A percentile compares a stretch with the other conserved stretches of the same genome.
These are phyloP conservation scores for Heliocidaris tuberculata DNA, from an alignment of 35 echinoderm and acorn worm species.

Conservation along the genomic window DNA sequence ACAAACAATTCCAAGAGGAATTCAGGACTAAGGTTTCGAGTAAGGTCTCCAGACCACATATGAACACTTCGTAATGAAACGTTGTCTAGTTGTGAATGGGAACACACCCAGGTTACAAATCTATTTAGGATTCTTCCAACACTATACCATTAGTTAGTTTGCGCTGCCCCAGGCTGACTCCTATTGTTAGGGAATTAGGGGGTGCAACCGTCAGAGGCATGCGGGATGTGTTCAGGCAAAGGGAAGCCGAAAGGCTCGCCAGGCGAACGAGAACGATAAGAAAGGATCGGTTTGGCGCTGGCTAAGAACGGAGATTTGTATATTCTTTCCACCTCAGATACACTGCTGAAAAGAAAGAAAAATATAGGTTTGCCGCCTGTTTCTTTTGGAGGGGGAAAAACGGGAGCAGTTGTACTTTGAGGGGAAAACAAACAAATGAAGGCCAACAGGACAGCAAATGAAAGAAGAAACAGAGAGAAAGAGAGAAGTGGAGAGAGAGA, in stretches of 20 bases:
- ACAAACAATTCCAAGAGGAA: background rate
- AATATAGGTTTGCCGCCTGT: conserved; percentile 26
- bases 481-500: background rate
- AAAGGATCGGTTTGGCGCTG: background rate
- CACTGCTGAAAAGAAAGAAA: conserved; percentile 39
- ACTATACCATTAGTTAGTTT: background rate
- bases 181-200: conserved; percentile 31
- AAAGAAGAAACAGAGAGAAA: background rate
- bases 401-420: conserved; percentile 24
- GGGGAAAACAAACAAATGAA: background rate
- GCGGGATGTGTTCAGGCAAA: conserved; percentile 5
- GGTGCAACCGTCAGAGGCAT: background rate
- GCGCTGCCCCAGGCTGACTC: background rate
- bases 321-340: conserved; percentile 31
- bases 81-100: background rate
- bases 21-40: background rate
- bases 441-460: background rate
- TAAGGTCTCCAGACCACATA: background rate
- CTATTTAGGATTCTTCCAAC: background rate
- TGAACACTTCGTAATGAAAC: background rate
- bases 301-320: conserved; percentile 14
- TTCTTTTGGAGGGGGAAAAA: background rate
- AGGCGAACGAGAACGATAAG: background rate
- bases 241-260: background rate
- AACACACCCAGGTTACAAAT: background rate